Evolutionary conservation across 2,113 vertebrate genomes (phyloP), one percentile per base, ranked within the genome.

Genomic region (Neolamprologus tretocephalus): DNA sequence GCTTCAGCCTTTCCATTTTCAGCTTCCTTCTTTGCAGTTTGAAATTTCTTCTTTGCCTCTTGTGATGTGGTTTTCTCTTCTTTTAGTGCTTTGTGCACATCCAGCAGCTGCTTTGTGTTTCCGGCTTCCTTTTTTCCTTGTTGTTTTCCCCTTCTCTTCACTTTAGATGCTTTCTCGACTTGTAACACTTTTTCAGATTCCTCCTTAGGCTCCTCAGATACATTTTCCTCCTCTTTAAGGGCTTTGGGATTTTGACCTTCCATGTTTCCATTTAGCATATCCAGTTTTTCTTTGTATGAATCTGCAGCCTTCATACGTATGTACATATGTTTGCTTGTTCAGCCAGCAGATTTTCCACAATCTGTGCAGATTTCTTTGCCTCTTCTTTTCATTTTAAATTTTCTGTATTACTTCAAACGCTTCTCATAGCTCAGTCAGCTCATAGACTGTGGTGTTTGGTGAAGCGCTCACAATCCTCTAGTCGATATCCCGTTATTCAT

Each of bases 51-150:
- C 1, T 73, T 73, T 73, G 13, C 37, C 37, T 26, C 40, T 42
- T 45, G 21, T 1, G 68, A 26, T 73, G 40, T 26, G 40, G 8
- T 73, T 73, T 45, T 73, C 21, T 26, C 68, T 16, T 26, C 68
- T 45, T 73, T 73, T 45, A 73, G 21, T 10, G 5, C 68, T 73
- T 73, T 73, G 40, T 45, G 40, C 13, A 73, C 14, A 17, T 5
- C 40, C 40, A 73, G 19, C 21, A 26, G 19, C 8, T 73, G n/a
- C 40, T 73, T 73, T 73, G 0, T 45, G 9, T 26, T 71, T 45
- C 21, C 0, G 0, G 3, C 21, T 73, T 73, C 68, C 68, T 45
- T 73, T 45, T 0, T 1, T 45, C 13, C 1, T 17, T 45, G 14
- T 16, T 45, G 13, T 73, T 11, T 73, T 45, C 68, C 23, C 21